Percentiles rank a stretch among this genome's conserved stretches.
Evolutionary conservation across 2,888 invertebrate genomes (phyloP).

Genomic region (Archips xylosteana): DNA sequence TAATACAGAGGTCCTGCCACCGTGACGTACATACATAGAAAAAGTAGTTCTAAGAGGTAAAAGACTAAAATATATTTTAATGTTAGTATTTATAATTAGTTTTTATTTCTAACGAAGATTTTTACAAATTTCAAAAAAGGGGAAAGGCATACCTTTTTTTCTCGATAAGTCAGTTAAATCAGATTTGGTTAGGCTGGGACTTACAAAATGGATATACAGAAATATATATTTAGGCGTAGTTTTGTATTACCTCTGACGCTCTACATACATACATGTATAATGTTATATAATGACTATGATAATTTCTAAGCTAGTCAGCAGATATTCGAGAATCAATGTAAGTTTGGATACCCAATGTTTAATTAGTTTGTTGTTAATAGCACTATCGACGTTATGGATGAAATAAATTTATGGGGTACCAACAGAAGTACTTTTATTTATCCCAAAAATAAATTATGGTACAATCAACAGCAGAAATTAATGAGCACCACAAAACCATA

Average conservation of each 20-base stretch:
- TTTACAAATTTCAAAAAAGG: slow-evolving; percentile 48
- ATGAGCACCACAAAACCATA: too few relatives aligned
- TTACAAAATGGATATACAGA: slow-evolving; percentile 60
- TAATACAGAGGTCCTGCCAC: slow-evolving; percentile 15
- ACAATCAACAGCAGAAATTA: background rate
- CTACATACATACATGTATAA: slow-evolving; percentile 79
- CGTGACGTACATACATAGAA: slow-evolving; percentile 34
- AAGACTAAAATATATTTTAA: slow-evolving; percentile 69
- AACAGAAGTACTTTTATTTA: slow-evolving; percentile 52
- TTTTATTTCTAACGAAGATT: slow-evolving; percentile 23
- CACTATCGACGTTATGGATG: slow-evolving; percentile 70
- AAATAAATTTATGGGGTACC: slow-evolving; percentile 75
- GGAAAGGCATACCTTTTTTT: slow-evolving; percentile 55
- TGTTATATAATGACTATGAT: slow-evolving; percentile 56
- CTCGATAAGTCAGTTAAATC: slow-evolving; percentile 42
- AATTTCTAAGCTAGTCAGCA: slow-evolving; percentile 61
- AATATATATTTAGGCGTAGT: slow-evolving; percentile 51
- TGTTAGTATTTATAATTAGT: slow-evolving; percentile 53
- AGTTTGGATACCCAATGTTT: slow-evolving; percentile 70
- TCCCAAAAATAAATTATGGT: background rate
- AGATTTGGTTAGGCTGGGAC: slow-evolving; percentile 64
- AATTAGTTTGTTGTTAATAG: slow-evolving; percentile 75
- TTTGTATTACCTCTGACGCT: slow-evolving; percentile 55
- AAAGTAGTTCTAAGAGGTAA: slow-evolving; percentile 62
- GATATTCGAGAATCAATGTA: slow-evolving; percentile 66